Percentiles rank a stretch among this genome's conserved stretches.
Evolutionary conservation across 2,797 vertebrate genomes (phyloP).

Genomic region (Urophycis tenuis): DNA sequence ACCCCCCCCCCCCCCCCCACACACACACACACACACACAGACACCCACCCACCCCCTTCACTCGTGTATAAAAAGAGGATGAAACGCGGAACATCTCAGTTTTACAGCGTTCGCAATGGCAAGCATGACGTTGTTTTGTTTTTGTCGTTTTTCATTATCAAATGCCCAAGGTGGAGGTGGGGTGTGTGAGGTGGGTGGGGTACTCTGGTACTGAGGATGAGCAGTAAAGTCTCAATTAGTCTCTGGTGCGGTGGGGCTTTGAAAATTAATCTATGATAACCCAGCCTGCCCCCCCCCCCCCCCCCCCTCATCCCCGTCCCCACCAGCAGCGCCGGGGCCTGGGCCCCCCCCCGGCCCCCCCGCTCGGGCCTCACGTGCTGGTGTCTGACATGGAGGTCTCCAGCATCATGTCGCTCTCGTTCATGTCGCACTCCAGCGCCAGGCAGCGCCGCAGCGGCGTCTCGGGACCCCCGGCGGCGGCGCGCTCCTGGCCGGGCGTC

Average conservation of each 20-base stretch:
- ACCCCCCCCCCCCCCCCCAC: conserved; percentile 35
- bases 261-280: neutral
- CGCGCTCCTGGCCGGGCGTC: conserved; percentile 77
- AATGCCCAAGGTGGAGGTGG: conserved; percentile 39
- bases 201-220: neutral
- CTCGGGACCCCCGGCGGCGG: conserved; percentile 55
- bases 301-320: neutral
- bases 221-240: neutral
- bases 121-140: conserved; percentile 19
- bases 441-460: conserved; percentile 78
- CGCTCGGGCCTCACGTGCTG: conserved; percentile 76
- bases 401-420: conserved; percentile 96
- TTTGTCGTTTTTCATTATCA: conserved; percentile 18
- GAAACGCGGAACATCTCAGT: neutral
- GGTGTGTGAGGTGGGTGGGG: conserved; percentile 23
- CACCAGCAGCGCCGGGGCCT: conserved; percentile 24
- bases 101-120: conserved; percentile 20
- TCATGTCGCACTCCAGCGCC: conserved; percentile 95
- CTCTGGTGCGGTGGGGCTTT: neutral
- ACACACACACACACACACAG: no score
- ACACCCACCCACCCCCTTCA: conserved; percentile 33
- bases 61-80: conserved; percentile 20
- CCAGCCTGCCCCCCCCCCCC: neutral
- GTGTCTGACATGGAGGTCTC: conserved; percentile 96
- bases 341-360: neutral